Conservation (phyloP, 1,140 invertebrate species). For the Rhizoglyphus robini region DNA sequence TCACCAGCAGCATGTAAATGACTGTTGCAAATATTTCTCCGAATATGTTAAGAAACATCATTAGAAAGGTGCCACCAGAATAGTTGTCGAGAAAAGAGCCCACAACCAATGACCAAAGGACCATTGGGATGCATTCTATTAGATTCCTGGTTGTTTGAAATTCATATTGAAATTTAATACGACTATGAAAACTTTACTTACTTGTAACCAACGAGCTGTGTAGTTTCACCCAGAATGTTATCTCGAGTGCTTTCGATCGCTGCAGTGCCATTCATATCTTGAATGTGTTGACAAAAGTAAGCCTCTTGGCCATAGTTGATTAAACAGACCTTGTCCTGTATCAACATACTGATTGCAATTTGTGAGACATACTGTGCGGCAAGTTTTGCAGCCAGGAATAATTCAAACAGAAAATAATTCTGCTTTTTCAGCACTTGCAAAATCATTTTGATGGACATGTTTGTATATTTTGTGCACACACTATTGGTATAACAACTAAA, state of each 20-base stretch:
- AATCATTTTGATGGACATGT: too few relatives aligned
- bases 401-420: background rate
- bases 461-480: too few relatives aligned
- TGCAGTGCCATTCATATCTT: background rate
- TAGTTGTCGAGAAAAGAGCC: background rate
- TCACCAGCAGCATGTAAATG: background rate
- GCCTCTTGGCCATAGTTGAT: background rate
- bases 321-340: background rate
- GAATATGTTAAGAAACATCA: background rate
- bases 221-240: background rate
- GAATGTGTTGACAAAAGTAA: background rate
- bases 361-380: background rate
- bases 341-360: background rate
- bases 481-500: too few relatives aligned
- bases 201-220: background rate
- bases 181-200: background rate
- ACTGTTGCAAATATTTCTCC: background rate
- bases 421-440: too few relatives aligned
- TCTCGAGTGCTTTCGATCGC: background rate
- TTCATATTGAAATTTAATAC: background rate
- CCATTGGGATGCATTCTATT: background rate
- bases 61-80: background rate
- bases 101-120: conserved; percentile 10
- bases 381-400: background rate
- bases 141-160: background rate